Evolutionary conservation across 2,113 vertebrate genomes (phyloP).

Genomic region (Rhabdornis inornatus): DNA sequence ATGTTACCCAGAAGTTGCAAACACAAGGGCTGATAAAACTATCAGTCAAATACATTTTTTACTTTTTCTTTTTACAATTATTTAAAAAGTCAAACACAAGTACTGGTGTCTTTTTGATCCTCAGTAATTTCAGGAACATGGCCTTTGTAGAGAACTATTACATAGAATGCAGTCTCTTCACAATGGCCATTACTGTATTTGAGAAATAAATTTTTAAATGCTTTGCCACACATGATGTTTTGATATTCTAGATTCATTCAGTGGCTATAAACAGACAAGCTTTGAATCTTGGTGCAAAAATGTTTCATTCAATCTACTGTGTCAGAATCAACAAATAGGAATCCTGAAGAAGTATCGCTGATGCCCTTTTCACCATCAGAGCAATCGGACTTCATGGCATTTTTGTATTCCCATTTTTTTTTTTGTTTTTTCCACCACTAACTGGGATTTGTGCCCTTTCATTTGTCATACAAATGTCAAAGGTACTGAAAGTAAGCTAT

Average conservation of each 20-base stretch:
- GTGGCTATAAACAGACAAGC: neutral
- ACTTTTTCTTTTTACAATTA: neutral
- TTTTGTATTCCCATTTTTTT: neutral
- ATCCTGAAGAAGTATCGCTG: neutral
- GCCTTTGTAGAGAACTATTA: neutral
- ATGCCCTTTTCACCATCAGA: neutral
- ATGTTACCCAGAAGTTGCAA: neutral
- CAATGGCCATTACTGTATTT: neutral
- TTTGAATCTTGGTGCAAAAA: neutral
- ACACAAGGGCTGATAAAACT: neutral
- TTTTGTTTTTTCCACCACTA: neutral
- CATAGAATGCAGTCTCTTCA: neutral
- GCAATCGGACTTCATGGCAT: neutral
- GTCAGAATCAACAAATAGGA: neutral
- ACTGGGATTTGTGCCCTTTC: neutral
- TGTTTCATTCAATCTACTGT: fast-evolving
- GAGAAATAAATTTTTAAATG: neutral
- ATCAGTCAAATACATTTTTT: neutral
- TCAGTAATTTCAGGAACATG: neutral
- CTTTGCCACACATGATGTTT: neutral
- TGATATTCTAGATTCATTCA: neutral
- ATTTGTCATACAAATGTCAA: neutral
- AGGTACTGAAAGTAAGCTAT: neutral
- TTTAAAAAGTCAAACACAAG: neutral
- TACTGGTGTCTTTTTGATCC: neutral